Base-by-base conservation (phyloP, 2,888 invertebrate genomes). In the Ischnus inquisitorius region DNA sequence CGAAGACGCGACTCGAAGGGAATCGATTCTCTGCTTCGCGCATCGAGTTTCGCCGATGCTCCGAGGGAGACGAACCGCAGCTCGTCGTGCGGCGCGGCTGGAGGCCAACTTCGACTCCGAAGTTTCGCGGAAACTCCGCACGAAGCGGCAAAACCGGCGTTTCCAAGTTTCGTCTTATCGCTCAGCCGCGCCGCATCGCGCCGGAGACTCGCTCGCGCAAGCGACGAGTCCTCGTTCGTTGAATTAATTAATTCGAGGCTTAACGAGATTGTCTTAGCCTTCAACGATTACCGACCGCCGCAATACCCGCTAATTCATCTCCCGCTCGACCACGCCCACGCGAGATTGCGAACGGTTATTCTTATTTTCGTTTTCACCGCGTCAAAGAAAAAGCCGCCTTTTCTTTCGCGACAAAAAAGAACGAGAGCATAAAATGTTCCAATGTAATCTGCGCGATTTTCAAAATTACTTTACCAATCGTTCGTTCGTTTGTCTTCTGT, bases 221-320 rank as follows among this genome's bases (percentile, higher is more conserved):
- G 77, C 78, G 77, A 82, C 80, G 83, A 71, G 69, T 46, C 78
- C 76, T 79, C 83, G 85, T 85, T 71, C 85, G 75, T 86, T 83
- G 74, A 69, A 79, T 84, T 87, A 87, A 87, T 87, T 87, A 87
- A 87, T 87, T 87, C 72, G 51, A 65, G 81, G 64, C 69, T 83
- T 76, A 86, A 85, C 84, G 79, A 85, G 71, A 72, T 74, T 71
- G 62, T 43, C 48, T 34, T 60, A 54, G 16, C 16, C n/a, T 60
- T 46, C n/a, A 54, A 16, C 48, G 28, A 46, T 74, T 51, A 76
- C 22, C 57, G 16, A 46, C 62, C 3, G 22, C 16, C 54, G 41
- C 60, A 60, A 77, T 39, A 34, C 60, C 34, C 39, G 16, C 51
- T 28, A 57, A 72, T 25, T 54, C 10, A 46, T 54, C n/a, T 39